Conservation (phyloP, 2,888 invertebrate species). For the Himalopsyche anomala region DNA sequence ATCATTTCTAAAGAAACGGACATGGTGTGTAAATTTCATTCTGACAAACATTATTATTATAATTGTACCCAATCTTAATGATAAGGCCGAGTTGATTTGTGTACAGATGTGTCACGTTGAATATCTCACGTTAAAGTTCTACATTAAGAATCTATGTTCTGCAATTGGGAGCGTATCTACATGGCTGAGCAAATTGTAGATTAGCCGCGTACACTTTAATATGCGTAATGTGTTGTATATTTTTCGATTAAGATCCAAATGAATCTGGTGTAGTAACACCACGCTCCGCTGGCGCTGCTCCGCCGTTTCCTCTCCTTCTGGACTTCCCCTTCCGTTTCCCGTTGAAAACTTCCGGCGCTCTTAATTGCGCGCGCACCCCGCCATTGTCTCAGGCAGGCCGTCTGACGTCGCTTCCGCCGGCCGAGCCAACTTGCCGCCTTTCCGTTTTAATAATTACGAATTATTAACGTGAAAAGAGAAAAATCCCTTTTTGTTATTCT, state of each 20-base stretch:
- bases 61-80: too few relatives aligned
- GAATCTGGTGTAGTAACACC: slow-evolving; percentile 24
- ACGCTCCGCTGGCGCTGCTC: not conserved
- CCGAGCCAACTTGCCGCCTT: slow-evolving; percentile 24
- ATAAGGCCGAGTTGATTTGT: too few relatives aligned
- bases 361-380: slow-evolving; percentile 34
- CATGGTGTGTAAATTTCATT: too few relatives aligned
- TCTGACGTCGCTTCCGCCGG: slow-evolving; percentile 17
- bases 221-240: not conserved
- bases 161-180: too few relatives aligned
- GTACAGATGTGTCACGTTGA: too few relatives aligned
- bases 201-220: not conserved
- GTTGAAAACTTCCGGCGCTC: slow-evolving; percentile 31
- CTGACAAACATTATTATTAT: too few relatives aligned
- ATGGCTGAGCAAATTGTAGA: too few relatives aligned
- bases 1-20: too few relatives aligned
- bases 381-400: slow-evolving; percentile 21
- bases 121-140: too few relatives aligned
- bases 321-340: slow-evolving; percentile 30
- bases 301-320: slow-evolving; percentile 27
- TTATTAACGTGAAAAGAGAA: slow-evolving; percentile 4
- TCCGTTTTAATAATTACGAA: slow-evolving; percentile 10
- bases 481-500: slow-evolving; percentile 16
- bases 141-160: too few relatives aligned
- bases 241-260: slow-evolving; percentile 5